Evolutionary conservation across 2,888 invertebrate genomes (phyloP).

Genomic region (Pammene fasciana): DNA sequence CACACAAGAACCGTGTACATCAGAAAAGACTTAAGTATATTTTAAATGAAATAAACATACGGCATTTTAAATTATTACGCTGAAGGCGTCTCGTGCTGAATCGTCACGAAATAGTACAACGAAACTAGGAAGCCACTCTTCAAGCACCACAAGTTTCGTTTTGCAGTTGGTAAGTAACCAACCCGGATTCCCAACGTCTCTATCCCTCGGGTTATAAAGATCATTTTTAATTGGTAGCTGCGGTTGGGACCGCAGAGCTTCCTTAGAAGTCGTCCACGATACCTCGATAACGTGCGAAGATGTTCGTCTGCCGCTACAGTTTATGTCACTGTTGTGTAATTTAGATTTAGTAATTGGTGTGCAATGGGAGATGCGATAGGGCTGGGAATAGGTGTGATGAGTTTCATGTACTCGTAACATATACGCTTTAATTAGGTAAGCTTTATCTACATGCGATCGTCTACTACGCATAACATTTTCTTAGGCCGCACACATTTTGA

Average conservation of each 20-base stretch:
- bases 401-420: constrained; percentile 8
- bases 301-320: constrained; percentile 49
- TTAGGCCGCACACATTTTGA: too few species aligned
- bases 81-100: constrained; percentile 57
- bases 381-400: constrained; percentile 27
- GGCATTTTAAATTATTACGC: constrained; percentile 22
- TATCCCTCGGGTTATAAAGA: constrained; percentile 9
- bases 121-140: constrained; percentile 57
- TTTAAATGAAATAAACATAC: not conserved
- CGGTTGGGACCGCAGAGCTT: constrained; percentile 7
- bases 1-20: constrained; percentile 1
- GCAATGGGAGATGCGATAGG: constrained; percentile 32
- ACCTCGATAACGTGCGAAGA: constrained; percentile 53
- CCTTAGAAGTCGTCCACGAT: constrained; percentile 41
- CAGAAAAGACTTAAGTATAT: not conserved
- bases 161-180: constrained; percentile 12
- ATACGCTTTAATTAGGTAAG: constrained; percentile 10
- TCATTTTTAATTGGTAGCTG: constrained; percentile 20
- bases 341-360: constrained; percentile 44
- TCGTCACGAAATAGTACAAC: constrained; percentile 66
- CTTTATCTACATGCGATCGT: not conserved
- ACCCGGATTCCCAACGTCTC: constrained; percentile 13
- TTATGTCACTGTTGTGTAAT: constrained; percentile 54
- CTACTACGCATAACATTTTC: not conserved
- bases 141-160: constrained; percentile 5